phyloP scores from a whole-genome alignment of 2,888 invertebrate species.

The Parnassius glacialis region DNA sequence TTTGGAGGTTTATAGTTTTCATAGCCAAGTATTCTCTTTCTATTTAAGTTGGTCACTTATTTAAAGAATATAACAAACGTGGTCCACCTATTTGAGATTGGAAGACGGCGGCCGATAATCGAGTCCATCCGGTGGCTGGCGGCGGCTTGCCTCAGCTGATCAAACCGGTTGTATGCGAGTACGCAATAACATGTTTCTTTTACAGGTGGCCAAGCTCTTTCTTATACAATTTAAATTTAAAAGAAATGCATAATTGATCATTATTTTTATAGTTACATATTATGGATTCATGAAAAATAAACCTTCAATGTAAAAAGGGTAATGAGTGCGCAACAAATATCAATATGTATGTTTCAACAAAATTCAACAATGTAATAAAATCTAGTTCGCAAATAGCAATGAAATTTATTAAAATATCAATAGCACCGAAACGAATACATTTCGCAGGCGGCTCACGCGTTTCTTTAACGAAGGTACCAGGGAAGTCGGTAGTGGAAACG shows the following conservation, averaged over 20 bases:
- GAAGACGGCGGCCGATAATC: slow-evolving; percentile 52
- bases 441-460: slow-evolving; percentile 20
- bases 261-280: background rate
- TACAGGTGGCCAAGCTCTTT: slow-evolving; percentile 19
- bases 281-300: background rate
- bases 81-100: slow-evolving; percentile 45
- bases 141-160: slow-evolving; percentile 36
- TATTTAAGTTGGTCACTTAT: slow-evolving; percentile 4
- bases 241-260: slow-evolving; percentile 1
- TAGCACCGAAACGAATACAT: slow-evolving; percentile 4
- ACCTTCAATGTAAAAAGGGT: no score
- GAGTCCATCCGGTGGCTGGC: slow-evolving; percentile 49
- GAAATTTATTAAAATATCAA: slow-evolving; percentile 3
- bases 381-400: slow-evolving; percentile 3
- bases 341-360: no score
- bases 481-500: slow-evolving; percentile 19
- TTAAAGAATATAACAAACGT: slow-evolving; percentile 36
- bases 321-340: no score
- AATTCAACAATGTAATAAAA: background rate
- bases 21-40: no score
- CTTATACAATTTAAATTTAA: slow-evolving; percentile 1
- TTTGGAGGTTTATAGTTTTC: no score
- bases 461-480: slow-evolving; percentile 1
- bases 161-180: slow-evolving; percentile 42
- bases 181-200: slow-evolving; percentile 30